A percentile compares a stretch with the other conserved stretches of the same genome.
Evolutionary conservation across 1,140 invertebrate species (phyloP).

Genomic region (Zaprionus nigranus): DNA sequence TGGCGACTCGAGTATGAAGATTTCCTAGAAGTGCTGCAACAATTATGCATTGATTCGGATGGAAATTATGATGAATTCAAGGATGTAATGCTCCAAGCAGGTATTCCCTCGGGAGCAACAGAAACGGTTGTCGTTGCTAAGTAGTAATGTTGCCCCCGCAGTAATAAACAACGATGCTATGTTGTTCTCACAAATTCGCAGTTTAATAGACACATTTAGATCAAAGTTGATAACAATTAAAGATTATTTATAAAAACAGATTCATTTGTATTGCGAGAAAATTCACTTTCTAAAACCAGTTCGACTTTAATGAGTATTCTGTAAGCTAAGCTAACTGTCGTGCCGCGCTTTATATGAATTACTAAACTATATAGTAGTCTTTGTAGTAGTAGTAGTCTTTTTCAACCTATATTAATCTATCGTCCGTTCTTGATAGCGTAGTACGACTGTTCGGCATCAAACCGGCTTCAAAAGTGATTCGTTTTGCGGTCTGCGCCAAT

Average conservation of each 20-base stretch:
- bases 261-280: background rate
- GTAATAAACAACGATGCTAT: background rate
- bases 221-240: slow-evolving; percentile 13
- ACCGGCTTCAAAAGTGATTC: slow-evolving; percentile 20
- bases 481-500: slow-evolving; percentile 9
- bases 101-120: slow-evolving; percentile 50
- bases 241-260: background rate
- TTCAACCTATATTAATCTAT: background rate
- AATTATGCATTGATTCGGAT: slow-evolving; percentile 46
- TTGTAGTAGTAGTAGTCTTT: no score
- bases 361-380: background rate
- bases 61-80: slow-evolving; percentile 62
- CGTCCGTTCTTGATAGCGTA: background rate
- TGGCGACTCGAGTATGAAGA: slow-evolving; percentile 79
- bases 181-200: slow-evolving; percentile 12
- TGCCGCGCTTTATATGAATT: background rate
- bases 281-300: slow-evolving; percentile 2
- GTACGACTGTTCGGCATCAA: background rate
- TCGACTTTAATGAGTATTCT: background rate
- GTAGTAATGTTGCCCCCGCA: background rate
- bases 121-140: slow-evolving; percentile 49
- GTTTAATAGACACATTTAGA: slow-evolving; percentile 43
- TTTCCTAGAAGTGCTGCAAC: slow-evolving; percentile 67
- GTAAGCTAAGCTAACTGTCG: background rate
- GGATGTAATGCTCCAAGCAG: slow-evolving; percentile 55